Percentiles rank a stretch among this genome's conserved stretches.
These are phyloP conservation scores for Meandrusa payeni DNA, from an alignment of 2,888 invertebrate species.

Conservation along the genomic window DNA sequence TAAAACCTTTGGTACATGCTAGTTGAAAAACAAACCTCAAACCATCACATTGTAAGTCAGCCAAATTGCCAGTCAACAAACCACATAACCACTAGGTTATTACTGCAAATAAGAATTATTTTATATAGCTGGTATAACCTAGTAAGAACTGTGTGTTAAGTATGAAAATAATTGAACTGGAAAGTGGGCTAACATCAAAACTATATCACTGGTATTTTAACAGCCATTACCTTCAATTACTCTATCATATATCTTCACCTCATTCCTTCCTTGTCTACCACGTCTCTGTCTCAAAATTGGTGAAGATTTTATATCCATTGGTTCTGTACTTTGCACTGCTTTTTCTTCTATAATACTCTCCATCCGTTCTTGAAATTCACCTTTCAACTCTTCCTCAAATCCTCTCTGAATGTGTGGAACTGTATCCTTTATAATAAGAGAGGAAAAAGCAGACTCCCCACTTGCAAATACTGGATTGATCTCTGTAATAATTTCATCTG, in stretches of 20 bases:
- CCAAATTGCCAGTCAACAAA: too few relatives aligned
- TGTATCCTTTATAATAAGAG: conserved; percentile 31
- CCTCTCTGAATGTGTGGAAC: conserved; percentile 11
- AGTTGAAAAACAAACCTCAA: too few relatives aligned
- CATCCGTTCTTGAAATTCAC: conserved; percentile 28
- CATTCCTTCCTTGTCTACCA: conserved; percentile 66
- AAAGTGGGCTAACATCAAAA: too few relatives aligned
- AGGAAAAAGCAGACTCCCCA: conserved; percentile 41
- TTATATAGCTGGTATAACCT: too few relatives aligned
- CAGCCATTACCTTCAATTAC: conserved; percentile 74
- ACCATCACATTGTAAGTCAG: too few relatives aligned
- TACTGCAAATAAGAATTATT: too few relatives aligned
- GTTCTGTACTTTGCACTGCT: conserved; percentile 40
- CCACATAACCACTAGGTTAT: too few relatives aligned
- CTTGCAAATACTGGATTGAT: conserved; percentile 23
- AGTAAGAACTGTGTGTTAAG: too few relatives aligned
- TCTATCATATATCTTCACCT: conserved; percentile 75
- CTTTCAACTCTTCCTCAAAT: conserved; percentile 31
- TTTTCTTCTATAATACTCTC: conserved; percentile 41
- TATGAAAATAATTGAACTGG: too few relatives aligned
- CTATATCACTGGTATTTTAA: too few relatives aligned
- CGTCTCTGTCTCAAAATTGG: conserved; percentile 60
- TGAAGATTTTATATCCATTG: conserved; percentile 68
- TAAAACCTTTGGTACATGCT: too few relatives aligned
- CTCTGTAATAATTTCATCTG: conserved; percentile 21